Evolutionary conservation across 2,113 vertebrate species (phyloP), one percentile per base, ranked within the genome.

Genomic region (Clupea harengus): DNA sequence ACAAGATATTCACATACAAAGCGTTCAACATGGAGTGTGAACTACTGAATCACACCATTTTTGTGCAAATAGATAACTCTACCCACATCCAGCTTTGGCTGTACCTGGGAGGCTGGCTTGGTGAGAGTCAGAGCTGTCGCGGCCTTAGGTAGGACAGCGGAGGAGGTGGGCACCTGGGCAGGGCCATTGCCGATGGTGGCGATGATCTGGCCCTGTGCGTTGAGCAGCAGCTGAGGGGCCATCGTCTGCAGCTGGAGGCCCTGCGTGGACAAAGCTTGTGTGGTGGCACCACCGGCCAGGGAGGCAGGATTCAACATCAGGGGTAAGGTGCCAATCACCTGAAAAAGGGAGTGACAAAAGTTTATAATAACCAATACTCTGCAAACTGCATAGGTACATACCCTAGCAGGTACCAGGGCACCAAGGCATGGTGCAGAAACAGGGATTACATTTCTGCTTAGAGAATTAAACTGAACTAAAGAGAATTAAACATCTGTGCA

Each of bases 161-260:
- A 90, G 0, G 95, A 95, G 49, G 96, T 92, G 44, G 94, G 75
- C 0, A 96, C 92, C 0, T 94, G 91, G 45, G 96, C 91, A 44
- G 94, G 82, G 83, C 95, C 94, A 57, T 96, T 95, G 15, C 97
- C 96, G 49, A 99, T 91, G 0, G 97, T 96, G 39, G 97, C 98
- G 0, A 99, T 97, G 90, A 99, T 96, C 92, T 99, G 98, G 80
- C 98, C 98, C 91, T 99, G 98, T 83, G 96, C 93, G 67, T 99
- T 99, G 87, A 99, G 86, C 85, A 99, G 90, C 91, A 99, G 94
- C 92, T 99, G 98, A 0, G 98, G 97, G 0, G 97, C 94, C 89
- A 99, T 94, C 0, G 98, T 93, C 90, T 99, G 98, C 2, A 99
- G 92, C 93, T 98, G 97, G 75, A 98, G 93, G 85, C 95, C 96